These are phyloP conservation scores for Zingel zingel DNA, from an alignment of 2,113 vertebrate genomes.

Conservation along the genomic window DNA sequence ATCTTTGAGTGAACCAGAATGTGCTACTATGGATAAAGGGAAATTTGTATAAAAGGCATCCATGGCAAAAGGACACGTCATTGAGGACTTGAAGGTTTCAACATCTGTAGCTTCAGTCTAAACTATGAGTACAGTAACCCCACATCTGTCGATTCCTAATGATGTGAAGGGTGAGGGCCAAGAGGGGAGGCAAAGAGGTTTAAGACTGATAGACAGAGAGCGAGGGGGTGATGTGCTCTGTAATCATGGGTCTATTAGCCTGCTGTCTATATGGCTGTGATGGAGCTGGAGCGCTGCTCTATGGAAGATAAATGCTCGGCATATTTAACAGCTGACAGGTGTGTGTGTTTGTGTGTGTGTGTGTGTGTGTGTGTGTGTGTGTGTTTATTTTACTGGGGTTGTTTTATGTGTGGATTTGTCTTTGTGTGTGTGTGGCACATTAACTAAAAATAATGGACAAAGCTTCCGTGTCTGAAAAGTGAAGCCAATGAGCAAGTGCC, in stretches of 20 bases:
- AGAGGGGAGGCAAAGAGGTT: slow-evolving; percentile 26
- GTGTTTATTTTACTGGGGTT: not conserved
- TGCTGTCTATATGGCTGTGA: slow-evolving; percentile 41
- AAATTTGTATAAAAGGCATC: too few relatives aligned
- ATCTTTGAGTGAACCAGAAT: too few relatives aligned
- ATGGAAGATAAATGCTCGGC: slow-evolving; percentile 38
- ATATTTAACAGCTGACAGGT: slow-evolving; percentile 57
- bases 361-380: not conserved
- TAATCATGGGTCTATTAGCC: slow-evolving; percentile 81
- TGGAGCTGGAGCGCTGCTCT: slow-evolving; percentile 41
- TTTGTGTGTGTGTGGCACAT: not conserved
- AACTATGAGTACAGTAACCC: not conserved
- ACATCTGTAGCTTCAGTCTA: not conserved
- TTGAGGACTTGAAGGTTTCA: too few relatives aligned
- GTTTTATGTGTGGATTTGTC: too few relatives aligned
- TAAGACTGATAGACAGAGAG: slow-evolving; percentile 25
- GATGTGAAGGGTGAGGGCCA: not conserved
- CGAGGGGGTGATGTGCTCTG: slow-evolving; percentile 58
- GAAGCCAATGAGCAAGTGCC: too few relatives aligned
- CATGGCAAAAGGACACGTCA: too few relatives aligned
- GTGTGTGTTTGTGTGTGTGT: slow-evolving; percentile 6
- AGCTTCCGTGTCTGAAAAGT: too few relatives aligned
- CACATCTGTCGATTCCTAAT: slow-evolving; percentile 1
- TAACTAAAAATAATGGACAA: too few relatives aligned
- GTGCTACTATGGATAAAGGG: too few relatives aligned